These are phyloP conservation scores for Eupsilia transversa DNA, from an alignment of 2,888 invertebrate genomes.

Conservation along the genomic window DNA sequence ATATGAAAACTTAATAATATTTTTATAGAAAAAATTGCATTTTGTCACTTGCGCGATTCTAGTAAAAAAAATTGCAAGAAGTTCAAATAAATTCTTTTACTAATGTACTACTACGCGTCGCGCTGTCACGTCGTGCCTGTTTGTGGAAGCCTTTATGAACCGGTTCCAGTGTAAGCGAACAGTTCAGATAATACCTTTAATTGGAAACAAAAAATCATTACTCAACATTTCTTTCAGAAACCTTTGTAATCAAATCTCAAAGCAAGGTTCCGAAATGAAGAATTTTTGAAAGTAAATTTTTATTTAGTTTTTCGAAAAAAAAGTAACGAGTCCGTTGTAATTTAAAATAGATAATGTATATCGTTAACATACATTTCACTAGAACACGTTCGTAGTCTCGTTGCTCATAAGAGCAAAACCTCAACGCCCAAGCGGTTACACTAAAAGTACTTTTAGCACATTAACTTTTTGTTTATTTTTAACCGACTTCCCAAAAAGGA, in stretches of 20 bases:
- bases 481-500: too few relatives aligned
- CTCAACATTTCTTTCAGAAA: not conserved
- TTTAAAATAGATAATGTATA: constrained; percentile 61
- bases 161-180: not conserved
- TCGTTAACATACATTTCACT: constrained; percentile 57
- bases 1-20: not conserved
- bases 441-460: constrained; percentile 58
- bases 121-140: too few relatives aligned
- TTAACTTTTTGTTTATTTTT: constrained; percentile 35
- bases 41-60: too few relatives aligned
- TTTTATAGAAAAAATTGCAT: too few relatives aligned
- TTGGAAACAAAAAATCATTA: not conserved
- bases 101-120: too few relatives aligned
- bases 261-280: not conserved
- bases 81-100: too few relatives aligned
- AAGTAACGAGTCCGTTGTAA: constrained; percentile 27
- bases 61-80: too few relatives aligned
- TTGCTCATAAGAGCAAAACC: constrained; percentile 55
- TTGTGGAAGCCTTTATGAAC: too few relatives aligned
- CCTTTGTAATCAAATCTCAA: not conserved
- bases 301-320: not conserved
- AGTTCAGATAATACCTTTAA: not conserved
- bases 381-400: constrained; percentile 18
- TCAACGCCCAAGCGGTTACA: constrained; percentile 57
- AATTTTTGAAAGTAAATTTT: not conserved